These are phyloP conservation scores for Microtus montanus DNA, from an alignment of 2,113 vertebrate genomes.

Conservation along the genomic window DNA sequence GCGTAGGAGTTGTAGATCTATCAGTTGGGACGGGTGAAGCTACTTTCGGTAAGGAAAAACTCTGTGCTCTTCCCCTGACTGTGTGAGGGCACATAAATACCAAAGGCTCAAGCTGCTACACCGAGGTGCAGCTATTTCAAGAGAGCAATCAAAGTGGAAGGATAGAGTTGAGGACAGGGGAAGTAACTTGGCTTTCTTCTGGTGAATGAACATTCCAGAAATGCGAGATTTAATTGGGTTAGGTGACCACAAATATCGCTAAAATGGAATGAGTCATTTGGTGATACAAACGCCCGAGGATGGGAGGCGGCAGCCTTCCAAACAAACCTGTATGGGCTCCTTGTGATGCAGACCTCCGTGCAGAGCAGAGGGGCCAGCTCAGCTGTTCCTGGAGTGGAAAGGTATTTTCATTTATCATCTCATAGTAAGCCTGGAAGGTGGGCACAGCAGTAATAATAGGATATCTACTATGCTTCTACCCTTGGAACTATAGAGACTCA, in stretches of 20 bases:
- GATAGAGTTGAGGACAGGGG: background rate
- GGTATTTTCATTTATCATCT: constrained; percentile 32
- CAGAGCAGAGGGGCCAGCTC: background rate
- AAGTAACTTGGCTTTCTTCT: constrained; percentile 20
- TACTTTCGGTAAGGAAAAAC: background rate
- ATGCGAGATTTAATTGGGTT: constrained; percentile 39
- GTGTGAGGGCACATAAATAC: background rate
- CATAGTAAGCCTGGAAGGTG: background rate
- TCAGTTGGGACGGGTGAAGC: background rate
- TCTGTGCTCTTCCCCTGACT: background rate
- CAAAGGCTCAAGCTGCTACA: constrained; percentile 11
- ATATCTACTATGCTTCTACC: background rate
- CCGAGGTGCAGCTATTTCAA: background rate
- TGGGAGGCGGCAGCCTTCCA: background rate
- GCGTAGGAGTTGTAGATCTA: background rate
- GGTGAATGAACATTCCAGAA: background rate
- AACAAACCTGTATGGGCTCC: background rate
- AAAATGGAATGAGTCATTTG: constrained; percentile 51
- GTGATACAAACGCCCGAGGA: constrained; percentile 29
- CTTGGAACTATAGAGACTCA: constrained; percentile 33
- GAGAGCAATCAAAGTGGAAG: background rate
- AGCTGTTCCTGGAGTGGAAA: background rate
- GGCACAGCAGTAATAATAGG: background rate
- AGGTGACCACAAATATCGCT: constrained; percentile 59
- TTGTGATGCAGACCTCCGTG: background rate